These are phyloP conservation scores for Leptinotarsa lineolata DNA, from an alignment of 1,140 invertebrate species.

Conservation along the genomic window DNA sequence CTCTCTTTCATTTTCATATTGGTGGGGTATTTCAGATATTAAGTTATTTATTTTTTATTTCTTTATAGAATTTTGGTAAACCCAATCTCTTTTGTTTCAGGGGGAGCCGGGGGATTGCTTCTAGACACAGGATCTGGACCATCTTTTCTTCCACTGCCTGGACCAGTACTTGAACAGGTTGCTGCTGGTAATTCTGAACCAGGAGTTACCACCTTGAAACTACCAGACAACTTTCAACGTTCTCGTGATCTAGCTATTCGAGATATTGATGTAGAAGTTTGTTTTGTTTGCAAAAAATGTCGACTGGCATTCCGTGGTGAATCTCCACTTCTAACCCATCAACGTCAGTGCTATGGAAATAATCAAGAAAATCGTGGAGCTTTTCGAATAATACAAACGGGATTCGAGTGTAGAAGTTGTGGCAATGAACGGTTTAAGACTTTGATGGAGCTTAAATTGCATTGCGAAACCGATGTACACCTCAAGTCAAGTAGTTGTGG, in stretches of 20 bases:
- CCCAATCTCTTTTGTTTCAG: slow-evolving; percentile 48
- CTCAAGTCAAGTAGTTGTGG: slow-evolving; percentile 50
- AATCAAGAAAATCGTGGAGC: slow-evolving; percentile 67
- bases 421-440: slow-evolving; percentile 64
- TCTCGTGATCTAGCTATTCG: slow-evolving; percentile 54
- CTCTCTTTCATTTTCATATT: no score
- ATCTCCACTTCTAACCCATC: slow-evolving; percentile 73
- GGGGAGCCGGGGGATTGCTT: slow-evolving; percentile 57
- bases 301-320: slow-evolving; percentile 79
- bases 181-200: slow-evolving; percentile 69
- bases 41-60: no score
- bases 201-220: slow-evolving; percentile 66
- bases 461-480: slow-evolving; percentile 67
- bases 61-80: not conserved
- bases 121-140: slow-evolving; percentile 60
- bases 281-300: slow-evolving; percentile 85
- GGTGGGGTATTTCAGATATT: no score
- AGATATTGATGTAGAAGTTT: slow-evolving; percentile 76
- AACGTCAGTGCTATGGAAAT: slow-evolving; percentile 69
- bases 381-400: slow-evolving; percentile 68
- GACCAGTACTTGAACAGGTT: slow-evolving; percentile 68
- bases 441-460: slow-evolving; percentile 66
- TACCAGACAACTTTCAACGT: slow-evolving; percentile 60
- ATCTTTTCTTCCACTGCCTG: slow-evolving; percentile 67
- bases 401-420: slow-evolving; percentile 74